A percentile compares a stretch with the other conserved stretches of the same genome.
Conservation (phyloP, 2,888 invertebrate species). For the Aquatica leii region DNA sequence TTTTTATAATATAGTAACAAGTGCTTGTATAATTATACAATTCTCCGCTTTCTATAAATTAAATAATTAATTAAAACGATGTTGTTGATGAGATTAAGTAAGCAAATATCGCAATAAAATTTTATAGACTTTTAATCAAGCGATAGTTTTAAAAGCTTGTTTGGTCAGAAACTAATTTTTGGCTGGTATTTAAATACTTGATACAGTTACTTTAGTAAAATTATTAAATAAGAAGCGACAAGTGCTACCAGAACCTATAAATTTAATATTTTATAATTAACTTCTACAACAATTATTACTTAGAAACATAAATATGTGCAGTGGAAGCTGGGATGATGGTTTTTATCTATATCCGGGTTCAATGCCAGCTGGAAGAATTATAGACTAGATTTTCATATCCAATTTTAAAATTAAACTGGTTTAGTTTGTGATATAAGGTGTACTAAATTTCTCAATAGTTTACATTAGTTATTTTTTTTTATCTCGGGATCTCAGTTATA, state of each 20-base stretch:
- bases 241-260: background rate
- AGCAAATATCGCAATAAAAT: slow-evolving; percentile 3
- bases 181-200: background rate
- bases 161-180: background rate
- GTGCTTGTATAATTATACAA: background rate
- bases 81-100: slow-evolving; percentile 3
- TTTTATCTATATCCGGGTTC: slow-evolving; percentile 10
- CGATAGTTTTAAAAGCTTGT: background rate
- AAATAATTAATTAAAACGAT: slow-evolving; percentile 9
- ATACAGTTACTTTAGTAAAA: background rate
- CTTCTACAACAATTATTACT: background rate
- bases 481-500: slow-evolving; percentile 3
- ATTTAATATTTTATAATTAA: background rate
- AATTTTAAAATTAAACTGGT: slow-evolving; percentile 13
- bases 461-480: slow-evolving; percentile 11
- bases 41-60: background rate
- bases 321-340: background rate
- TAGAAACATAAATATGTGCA: background rate
- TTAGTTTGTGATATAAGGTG: slow-evolving; percentile 10
- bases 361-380: slow-evolving; percentile 10
- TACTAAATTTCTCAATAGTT: slow-evolving; percentile 13
- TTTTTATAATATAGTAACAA: background rate
- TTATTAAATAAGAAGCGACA: slow-evolving; percentile 3
- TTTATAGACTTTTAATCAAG: background rate
- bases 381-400: slow-evolving; percentile 9